Base-by-base conservation (phyloP, 2,797 vertebrate species). In the Chloroceryle inda region DNA sequence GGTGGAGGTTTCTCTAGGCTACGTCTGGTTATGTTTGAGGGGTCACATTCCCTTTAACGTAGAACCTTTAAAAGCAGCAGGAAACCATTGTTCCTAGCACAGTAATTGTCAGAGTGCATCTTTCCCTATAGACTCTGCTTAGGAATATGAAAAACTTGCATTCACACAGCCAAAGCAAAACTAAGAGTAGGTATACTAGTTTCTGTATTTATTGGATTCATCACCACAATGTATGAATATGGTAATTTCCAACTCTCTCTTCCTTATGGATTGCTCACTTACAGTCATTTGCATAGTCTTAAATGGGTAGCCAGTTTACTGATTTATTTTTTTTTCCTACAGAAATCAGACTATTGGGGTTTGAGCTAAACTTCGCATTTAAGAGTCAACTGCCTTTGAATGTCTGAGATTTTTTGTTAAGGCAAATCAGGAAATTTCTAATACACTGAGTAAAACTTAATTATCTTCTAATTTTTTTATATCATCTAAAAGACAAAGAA, bases 161-260 rank as follows among this genome's bases (percentile, higher is more conserved):
- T 26, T 23, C 31, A 14, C 18, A 17, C 16, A 49, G 53, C 21
- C 22, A 72, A 53, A 71, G n/a, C 10, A 86, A 67, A 64, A 80
- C 24, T 59, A 59, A 40, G 21, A 24, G 31, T 31, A 72, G 18
- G 45, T 59, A 73, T 11, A 7, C 44, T 53, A n/a, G 10, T 76
- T 66, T 42, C 71, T 73, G 55, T n/a, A 17, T 24, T 31, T 42
- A 53, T 47, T 79, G 14, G 5, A 29, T 63, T 63, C 11, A 40
- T 66, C 56, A 27, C 29, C n/a, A 33, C 0, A 1, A 14, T 2
- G 1, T 4, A 19, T 6, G 3, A 47, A 40, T 16, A 4, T 0
- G 0, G 35, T 19, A 13, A 50, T 49, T 69, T 77, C 15, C 26
- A 44, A 11, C 10, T 72, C 15, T 49, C 38, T 84, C 20, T 61